A percentile compares a stretch with the other conserved stretches of the same genome.
phyloP scores from a whole-genome alignment of 2,113 vertebrate species.

The Eleginops maclovinus region DNA sequence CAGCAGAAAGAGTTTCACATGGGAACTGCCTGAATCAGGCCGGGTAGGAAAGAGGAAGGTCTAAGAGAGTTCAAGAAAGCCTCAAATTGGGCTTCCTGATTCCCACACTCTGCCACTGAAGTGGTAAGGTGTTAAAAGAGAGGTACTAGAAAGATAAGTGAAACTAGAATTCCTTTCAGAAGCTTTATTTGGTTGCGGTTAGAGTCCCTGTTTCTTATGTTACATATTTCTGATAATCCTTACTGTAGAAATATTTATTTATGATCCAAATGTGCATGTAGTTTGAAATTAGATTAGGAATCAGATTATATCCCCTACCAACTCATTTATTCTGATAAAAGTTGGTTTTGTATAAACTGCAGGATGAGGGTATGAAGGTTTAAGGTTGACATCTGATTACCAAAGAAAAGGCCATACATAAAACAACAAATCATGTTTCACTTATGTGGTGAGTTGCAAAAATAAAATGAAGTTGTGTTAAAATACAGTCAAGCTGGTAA shows the following conservation, averaged over 20 bases:
- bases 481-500: not conserved
- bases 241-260: not conserved
- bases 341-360: constrained; percentile 13
- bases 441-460: not conserved
- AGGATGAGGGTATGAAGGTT: constrained; percentile 17
- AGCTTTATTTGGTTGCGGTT: not conserved
- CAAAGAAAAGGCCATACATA: not conserved
- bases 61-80: constrained; percentile 28
- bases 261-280: constrained; percentile 17
- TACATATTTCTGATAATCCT: constrained; percentile 11
- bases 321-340: constrained; percentile 19
- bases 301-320: not conserved
- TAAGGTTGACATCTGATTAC: constrained; percentile 3
- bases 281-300: constrained; percentile 5
- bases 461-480: not conserved
- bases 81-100: constrained; percentile 57
- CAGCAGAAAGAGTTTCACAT: constrained; percentile 66
- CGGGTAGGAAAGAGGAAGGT: constrained; percentile 59
- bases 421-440: constrained; percentile 6
- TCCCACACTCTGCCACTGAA: constrained; percentile 27
- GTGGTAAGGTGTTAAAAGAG: not conserved
- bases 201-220: not conserved
- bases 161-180: not conserved
- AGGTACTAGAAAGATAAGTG: not conserved
- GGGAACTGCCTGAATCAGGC: constrained; percentile 68